Conservation (phyloP, 2,888 invertebrate species). For the Chrysina gloriosa region DNA sequence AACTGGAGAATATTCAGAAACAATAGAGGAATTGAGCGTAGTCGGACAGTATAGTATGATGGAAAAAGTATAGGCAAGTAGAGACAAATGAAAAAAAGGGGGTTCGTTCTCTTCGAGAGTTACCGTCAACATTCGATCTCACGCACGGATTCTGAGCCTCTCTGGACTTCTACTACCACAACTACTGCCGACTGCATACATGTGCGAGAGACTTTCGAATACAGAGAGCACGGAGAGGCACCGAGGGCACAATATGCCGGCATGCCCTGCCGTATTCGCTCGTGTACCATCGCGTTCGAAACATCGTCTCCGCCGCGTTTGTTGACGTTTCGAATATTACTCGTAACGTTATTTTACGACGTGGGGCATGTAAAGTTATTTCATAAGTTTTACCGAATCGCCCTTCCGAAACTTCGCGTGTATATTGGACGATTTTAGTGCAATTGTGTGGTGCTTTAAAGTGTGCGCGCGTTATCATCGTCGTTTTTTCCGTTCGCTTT, state of each 20-base stretch:
- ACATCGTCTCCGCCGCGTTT: conserved; percentile 26
- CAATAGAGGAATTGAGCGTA: conserved; percentile 43
- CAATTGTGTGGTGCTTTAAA: conserved; percentile 13
- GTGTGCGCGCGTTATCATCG: background rate
- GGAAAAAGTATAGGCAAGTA: background rate
- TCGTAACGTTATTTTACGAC: background rate
- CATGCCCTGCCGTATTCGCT: conserved; percentile 29
- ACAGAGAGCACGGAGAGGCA: background rate
- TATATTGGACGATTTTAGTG: no score
- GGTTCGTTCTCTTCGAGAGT: conserved; percentile 45
- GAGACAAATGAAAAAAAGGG: conserved; percentile 43
- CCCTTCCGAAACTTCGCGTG: no score
- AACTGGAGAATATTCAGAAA: conserved; percentile 38
- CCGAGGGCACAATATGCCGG: conserved; percentile 26
- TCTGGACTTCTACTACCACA: conserved; percentile 32
- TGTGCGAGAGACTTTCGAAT: conserved; percentile 30
- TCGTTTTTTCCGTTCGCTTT: background rate
- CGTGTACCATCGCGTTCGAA: conserved; percentile 28
- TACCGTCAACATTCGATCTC: conserved; percentile 48
- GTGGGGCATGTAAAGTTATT: no score
- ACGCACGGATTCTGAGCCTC: conserved; percentile 43
- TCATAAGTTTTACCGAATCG: no score
- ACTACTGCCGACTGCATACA: conserved; percentile 10
- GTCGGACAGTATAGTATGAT: background rate
- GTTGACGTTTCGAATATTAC: conserved; percentile 12